Evolutionary conservation across 1,140 invertebrate species (phyloP).

Genomic region (Ridgeia piscesae): DNA sequence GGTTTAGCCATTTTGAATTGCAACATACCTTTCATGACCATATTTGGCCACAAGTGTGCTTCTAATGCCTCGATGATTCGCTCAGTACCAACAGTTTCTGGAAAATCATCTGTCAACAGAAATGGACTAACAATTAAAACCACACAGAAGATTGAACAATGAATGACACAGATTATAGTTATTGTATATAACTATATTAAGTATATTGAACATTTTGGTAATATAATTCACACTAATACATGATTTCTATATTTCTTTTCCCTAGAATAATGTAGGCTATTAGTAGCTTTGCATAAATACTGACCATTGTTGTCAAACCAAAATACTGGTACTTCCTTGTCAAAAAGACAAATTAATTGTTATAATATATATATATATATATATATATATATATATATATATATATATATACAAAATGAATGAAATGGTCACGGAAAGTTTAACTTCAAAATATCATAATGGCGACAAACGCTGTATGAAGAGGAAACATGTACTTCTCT

Average conservation of each 20-base stretch:
- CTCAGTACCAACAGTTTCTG: slow-evolving; percentile 69
- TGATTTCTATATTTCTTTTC: not conserved
- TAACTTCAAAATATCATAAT: too few species aligned
- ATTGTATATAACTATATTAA: not conserved
- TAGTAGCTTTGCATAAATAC: not conserved
- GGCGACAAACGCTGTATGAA: too few species aligned
- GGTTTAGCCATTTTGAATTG: not conserved
- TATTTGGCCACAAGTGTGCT: slow-evolving; percentile 76
- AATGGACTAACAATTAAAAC: not conserved
- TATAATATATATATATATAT: too few species aligned
- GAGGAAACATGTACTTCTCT: too few species aligned
- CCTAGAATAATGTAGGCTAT: too few species aligned
- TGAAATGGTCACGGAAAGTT: too few species aligned
- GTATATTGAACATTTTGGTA: not conserved
- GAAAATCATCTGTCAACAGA: slow-evolving; percentile 62
- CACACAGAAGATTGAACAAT: not conserved
- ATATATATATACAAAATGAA: too few species aligned
- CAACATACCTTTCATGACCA: slow-evolving; percentile 67
- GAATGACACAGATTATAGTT: not conserved
- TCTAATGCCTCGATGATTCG: slow-evolving; percentile 76
- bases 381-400: too few species aligned
- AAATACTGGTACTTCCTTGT: not conserved
- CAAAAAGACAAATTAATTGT: too few species aligned
- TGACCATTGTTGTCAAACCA: not conserved
- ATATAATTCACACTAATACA: not conserved